Conservation (phyloP, 2,797 vertebrate species). For the Phataginus tricuspis region DNA sequence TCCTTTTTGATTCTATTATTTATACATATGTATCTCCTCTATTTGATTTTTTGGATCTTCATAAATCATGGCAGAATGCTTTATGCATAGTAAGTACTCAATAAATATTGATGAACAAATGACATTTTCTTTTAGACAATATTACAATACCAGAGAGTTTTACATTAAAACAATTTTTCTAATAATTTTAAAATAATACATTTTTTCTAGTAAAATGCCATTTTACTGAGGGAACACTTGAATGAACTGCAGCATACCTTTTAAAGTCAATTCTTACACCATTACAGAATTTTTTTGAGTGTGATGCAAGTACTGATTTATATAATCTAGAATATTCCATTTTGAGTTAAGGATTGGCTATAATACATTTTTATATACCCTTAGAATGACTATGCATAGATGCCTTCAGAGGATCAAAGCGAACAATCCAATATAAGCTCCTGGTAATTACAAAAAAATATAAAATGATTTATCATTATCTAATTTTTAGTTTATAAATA, state of each 20-base stretch:
- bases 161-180: background rate
- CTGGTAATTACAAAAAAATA: background rate
- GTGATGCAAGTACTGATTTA: background rate
- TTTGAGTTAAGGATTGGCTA: background rate
- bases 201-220: slow-evolving; percentile 5
- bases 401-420: background rate
- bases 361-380: background rate
- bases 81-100: background rate
- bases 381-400: background rate
- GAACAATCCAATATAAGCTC: background rate
- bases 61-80: background rate
- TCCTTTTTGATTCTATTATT: background rate
- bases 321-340: background rate
- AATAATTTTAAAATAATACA: background rate
- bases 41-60: background rate
- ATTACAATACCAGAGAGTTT: background rate
- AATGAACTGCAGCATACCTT: background rate
- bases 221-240: background rate
- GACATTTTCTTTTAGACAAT: background rate
- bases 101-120: background rate
- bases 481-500: slow-evolving; percentile 44
- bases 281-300: background rate
- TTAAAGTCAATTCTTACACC: slow-evolving; percentile 11
- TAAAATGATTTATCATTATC: background rate
- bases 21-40: background rate